Percentiles rank a stretch among this genome's conserved stretches.
Evolutionary conservation across 2,113 vertebrate genomes (phyloP).

Genomic region (Sakesphorus luctuosus): DNA sequence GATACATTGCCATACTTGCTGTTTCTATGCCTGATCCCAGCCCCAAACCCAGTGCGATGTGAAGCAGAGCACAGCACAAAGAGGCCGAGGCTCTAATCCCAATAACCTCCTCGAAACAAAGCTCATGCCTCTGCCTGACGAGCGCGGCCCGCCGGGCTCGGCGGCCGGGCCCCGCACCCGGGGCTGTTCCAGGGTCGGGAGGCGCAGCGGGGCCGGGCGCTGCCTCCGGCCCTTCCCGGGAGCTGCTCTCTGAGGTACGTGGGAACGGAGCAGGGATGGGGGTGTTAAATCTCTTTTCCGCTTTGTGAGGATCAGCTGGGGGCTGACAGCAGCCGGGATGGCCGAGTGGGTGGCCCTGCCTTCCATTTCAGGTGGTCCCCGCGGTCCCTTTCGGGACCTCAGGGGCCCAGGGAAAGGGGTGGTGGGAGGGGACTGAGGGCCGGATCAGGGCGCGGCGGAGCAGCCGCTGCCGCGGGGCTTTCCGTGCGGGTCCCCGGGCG

Average conservation of each 20-base stretch:
- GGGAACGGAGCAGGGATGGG: slow-evolving; percentile 34
- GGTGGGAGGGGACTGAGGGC: slow-evolving; percentile 55
- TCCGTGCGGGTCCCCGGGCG: background rate
- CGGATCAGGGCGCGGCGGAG: slow-evolving; percentile 23
- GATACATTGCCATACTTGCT: slow-evolving; percentile 15
- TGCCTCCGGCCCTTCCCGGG: background rate
- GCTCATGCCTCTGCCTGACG: background rate
- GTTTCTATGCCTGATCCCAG: background rate
- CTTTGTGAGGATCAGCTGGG: slow-evolving; percentile 55
- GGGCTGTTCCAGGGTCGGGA: background rate
- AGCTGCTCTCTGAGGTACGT: slow-evolving; percentile 62
- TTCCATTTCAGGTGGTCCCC: slow-evolving; percentile 74
- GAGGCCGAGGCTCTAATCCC: background rate
- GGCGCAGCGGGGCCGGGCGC: background rate
- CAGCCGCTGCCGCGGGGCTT: background rate
- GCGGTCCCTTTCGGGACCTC: slow-evolving; percentile 66
- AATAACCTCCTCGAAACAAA: background rate
- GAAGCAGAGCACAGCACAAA: slow-evolving; percentile 13
- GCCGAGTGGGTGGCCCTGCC: slow-evolving; percentile 74
- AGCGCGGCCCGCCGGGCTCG: background rate
- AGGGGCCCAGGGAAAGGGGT: slow-evolving; percentile 69
- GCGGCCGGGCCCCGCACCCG: background rate
- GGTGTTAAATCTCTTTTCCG: slow-evolving; percentile 21
- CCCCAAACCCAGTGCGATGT: background rate
- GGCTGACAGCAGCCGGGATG: slow-evolving; percentile 50